These are phyloP conservation scores for Zootermopsis nevadensis DNA, from an alignment of 2,888 invertebrate genomes.

Conservation along the genomic window DNA sequence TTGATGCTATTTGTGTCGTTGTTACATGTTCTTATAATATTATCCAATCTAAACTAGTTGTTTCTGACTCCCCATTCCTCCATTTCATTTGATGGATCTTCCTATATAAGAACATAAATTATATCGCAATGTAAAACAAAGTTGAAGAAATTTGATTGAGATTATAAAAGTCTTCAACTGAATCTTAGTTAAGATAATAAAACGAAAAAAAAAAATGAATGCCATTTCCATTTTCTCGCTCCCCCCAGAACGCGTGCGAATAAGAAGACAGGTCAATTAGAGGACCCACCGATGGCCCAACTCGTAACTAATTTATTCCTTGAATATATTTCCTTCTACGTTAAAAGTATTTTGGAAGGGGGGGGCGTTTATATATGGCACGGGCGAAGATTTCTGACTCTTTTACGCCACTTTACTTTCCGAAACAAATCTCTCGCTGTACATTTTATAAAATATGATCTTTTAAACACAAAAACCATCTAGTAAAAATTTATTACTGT, in stretches of 20 bases:
- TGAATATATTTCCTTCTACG: not conserved
- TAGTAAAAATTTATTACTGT: not conserved
- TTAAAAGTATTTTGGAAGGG: not conserved
- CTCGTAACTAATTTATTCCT: constrained; percentile 32
- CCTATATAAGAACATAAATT: constrained; percentile 6
- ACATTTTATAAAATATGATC: not conserved
- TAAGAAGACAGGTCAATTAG: constrained; percentile 42
- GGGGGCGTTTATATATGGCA: constrained; percentile 20
- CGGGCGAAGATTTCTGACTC: not conserved
- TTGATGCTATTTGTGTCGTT: too few species aligned
- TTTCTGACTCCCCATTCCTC: not conserved
- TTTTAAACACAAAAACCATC: not conserved
- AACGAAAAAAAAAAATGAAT: not conserved
- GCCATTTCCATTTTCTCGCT: constrained; percentile 27
- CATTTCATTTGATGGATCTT: constrained; percentile 9
- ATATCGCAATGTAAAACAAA: constrained; percentile 16
- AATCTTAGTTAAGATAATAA: constrained; percentile 8
- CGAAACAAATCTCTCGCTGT: not conserved
- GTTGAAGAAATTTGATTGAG: constrained; percentile 35
- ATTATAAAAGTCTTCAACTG: constrained; percentile 3
- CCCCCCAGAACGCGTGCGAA: not conserved
- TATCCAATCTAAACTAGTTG: not conserved
- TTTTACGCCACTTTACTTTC: not conserved
- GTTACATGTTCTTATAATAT: too few species aligned
- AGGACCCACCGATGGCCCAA: not conserved